Percentiles rank a stretch among this genome's conserved stretches.
These are phyloP conservation scores for Bibio marci DNA, from an alignment of 2,888 invertebrate genomes.

Conservation along the genomic window DNA sequence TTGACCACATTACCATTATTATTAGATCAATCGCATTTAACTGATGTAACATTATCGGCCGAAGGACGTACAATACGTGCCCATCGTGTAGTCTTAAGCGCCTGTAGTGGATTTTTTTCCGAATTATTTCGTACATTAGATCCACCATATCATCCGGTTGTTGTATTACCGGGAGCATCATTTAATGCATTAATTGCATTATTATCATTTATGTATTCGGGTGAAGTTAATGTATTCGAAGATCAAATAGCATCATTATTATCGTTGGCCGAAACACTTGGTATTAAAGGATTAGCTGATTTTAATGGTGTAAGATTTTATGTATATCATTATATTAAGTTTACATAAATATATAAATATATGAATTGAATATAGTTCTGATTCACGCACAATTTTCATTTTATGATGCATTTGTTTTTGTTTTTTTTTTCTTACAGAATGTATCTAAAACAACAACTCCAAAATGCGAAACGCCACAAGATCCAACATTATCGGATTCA, in stretches of 20 bases:
- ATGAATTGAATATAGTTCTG: too few relatives aligned
- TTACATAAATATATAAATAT: too few relatives aligned
- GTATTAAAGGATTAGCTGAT: slow-evolving; percentile 67
- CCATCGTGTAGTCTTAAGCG: slow-evolving; percentile 70
- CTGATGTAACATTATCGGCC: slow-evolving; percentile 75
- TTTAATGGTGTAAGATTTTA: slow-evolving; percentile 48
- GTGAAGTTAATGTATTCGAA: slow-evolving; percentile 71
- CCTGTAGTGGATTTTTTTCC: slow-evolving; percentile 81
- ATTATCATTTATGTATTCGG: slow-evolving; percentile 75
- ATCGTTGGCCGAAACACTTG: slow-evolving; percentile 59
- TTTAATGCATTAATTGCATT: slow-evolving; percentile 39
- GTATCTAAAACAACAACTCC: slow-evolving; percentile 3
- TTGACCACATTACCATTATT: slow-evolving; percentile 61
- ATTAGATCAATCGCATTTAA: slow-evolving; percentile 62
- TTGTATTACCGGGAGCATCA: slow-evolving; percentile 28
- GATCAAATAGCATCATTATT: slow-evolving; percentile 59
- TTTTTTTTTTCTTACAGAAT: slow-evolving; percentile 2
- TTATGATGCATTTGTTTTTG: background rate
- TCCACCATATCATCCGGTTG: slow-evolving; percentile 26
- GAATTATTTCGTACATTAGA: slow-evolving; percentile 49
- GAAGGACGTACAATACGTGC: slow-evolving; percentile 71
- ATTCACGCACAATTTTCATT: background rate
- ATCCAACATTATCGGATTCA: background rate
- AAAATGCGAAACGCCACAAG: background rate
- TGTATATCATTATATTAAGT: background rate